Conservation (phyloP, 1,140 invertebrate genomes). For the Heliconius melpomene region DNA sequence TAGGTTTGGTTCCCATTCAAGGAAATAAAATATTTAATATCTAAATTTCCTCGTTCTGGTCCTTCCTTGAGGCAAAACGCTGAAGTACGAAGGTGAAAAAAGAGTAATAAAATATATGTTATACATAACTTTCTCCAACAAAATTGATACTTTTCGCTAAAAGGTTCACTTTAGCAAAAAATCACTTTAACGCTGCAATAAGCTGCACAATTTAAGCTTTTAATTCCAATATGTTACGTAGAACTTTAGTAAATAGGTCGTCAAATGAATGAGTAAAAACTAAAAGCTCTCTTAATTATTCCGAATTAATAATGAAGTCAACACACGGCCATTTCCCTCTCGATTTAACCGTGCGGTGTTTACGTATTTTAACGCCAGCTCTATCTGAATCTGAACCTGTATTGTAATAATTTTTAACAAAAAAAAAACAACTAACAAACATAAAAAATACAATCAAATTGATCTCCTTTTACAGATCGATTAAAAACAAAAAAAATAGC, state of each 20-base stretch:
- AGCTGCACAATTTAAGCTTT: conserved; percentile 1
- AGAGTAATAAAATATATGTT: not conserved
- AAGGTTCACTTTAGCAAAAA: not conserved
- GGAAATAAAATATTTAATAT: too few species aligned
- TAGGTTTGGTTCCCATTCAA: too few species aligned
- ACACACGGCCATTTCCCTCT: not conserved
- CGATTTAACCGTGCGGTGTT: not conserved
- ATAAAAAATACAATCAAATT: too few species aligned
- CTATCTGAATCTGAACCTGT: too few species aligned
- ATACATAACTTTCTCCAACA: not conserved
- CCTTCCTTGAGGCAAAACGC: too few species aligned
- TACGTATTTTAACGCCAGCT: too few species aligned
- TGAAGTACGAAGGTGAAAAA: too few species aligned
- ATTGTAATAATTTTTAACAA: too few species aligned
- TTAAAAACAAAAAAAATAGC: too few species aligned
- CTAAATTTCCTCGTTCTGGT: too few species aligned
- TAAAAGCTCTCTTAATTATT: conserved; percentile 44
- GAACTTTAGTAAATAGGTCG: not conserved
- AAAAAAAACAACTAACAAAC: too few species aligned
- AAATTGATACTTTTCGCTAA: conserved; percentile 6
- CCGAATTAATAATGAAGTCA: conserved; percentile 41
- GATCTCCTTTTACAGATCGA: too few species aligned
- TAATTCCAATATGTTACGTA: conserved; percentile 7
- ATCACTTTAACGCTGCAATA: not conserved
- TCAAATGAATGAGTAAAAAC: conserved; percentile 11